Evolutionary conservation across 2,888 invertebrate genomes (phyloP), one percentile per base, ranked within the genome.

Genomic region (Gymnosoma rotundatum): DNA sequence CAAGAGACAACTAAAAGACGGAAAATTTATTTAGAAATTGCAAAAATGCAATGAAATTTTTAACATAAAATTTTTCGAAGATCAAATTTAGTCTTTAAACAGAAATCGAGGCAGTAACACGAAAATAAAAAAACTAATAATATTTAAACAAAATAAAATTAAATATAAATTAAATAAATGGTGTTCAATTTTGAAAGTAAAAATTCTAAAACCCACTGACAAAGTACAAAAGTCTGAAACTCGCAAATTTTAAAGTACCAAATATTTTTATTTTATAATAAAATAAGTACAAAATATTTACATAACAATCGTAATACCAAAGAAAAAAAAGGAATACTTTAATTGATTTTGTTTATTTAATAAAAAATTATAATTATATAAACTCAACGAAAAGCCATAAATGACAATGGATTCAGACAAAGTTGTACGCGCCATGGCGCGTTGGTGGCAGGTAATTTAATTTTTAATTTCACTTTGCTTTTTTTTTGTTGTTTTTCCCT

Each of bases 401-500:
- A 72, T 25, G 14, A 79, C 78, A 80, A 91, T 92, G 92, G 92
- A 92, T 88, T 90, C 92, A 38, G 92, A 92, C 61, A 92, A 92
- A 88, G 92, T 92, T 72, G 91, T 92, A 36, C 89, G 90, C 83
- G 92, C 92, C 42, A 92, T 92, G 92, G 92, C 92, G 72, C 92
- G 92, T 70, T 92, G 92, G 92, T 92, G 92, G 92, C 92, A 92
- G 92, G 92, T 92, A 92, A 91, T 86, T 83, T n/a, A 38, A 61
- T 12, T 45, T 64, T 72, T 12, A n/a, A 16, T 32, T 50, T 25
- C 4, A 66, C n/a, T 61, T 73, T 74, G n/a, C 8, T 32, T 32
- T 8, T 32, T 32, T 6, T 5, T 32, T 50, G 5, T 58, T 38
- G 45, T 66, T 69, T 54, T 18, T 74, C n/a, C n/a, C n/a, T 60